These are phyloP conservation scores for Bubo bubo DNA, from an alignment of 2,113 vertebrate genomes.

Conservation along the genomic window DNA sequence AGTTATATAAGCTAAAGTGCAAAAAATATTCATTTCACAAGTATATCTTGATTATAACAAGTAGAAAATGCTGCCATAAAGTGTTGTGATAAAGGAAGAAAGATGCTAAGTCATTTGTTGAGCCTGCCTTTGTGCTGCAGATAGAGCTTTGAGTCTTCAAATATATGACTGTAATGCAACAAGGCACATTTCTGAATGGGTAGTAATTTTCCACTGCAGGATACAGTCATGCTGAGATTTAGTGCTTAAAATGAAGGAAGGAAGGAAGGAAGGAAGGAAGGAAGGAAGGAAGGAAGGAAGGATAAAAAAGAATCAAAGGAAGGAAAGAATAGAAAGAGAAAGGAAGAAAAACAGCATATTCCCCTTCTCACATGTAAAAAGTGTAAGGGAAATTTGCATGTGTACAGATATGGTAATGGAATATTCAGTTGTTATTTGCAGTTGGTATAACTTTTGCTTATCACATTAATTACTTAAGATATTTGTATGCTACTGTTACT, in stretches of 20 bases:
- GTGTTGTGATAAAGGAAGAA: background rate
- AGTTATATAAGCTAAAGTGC: background rate
- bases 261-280: background rate
- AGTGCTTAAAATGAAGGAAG: background rate
- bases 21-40: background rate
- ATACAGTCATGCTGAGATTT: conserved; percentile 45
- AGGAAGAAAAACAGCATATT: background rate
- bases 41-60: background rate
- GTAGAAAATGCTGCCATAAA: background rate
- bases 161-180: conserved; percentile 26
- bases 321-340: background rate
- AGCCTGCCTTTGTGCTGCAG: conserved; percentile 52
- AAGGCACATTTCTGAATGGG: conserved; percentile 38
- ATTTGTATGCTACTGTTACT: background rate
- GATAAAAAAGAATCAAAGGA: background rate
- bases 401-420: background rate
- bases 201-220: conserved; percentile 53
- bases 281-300: background rate
- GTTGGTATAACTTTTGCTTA: background rate
- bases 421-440: background rate
- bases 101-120: conserved; percentile 51
- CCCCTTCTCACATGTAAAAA: background rate
- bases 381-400: background rate
- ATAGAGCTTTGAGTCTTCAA: conserved; percentile 53
- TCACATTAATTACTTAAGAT: background rate